Percentiles rank a stretch among this genome's conserved stretches.
These are phyloP conservation scores for Aelia acuminata DNA, from an alignment of 2,888 invertebrate genomes.

Conservation along the genomic window DNA sequence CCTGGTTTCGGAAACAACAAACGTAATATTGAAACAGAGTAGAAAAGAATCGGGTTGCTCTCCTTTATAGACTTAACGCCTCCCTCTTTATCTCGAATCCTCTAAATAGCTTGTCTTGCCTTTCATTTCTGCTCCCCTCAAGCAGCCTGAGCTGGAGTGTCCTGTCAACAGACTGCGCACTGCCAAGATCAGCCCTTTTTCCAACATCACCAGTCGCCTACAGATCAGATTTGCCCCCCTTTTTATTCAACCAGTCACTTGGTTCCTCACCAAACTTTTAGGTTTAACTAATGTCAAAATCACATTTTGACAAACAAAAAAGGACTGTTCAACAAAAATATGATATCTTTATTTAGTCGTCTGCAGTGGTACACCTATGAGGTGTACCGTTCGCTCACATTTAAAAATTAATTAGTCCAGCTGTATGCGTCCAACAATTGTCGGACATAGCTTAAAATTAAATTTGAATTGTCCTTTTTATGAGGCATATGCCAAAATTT, in stretches of 20 bases:
- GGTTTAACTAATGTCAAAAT: no score
- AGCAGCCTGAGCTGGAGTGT: conserved; percentile 44
- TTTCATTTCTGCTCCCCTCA: conserved; percentile 47
- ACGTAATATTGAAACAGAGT: neutral
- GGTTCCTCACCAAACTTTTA: neutral
- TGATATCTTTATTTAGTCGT: no score
- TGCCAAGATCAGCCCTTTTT: conserved; percentile 47
- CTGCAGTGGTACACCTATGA: no score
- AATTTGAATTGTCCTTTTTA: no score
- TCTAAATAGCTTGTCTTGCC: conserved; percentile 51
- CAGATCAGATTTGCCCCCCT: conserved; percentile 48
- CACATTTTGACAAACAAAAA: no score
- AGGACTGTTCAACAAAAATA: no score
- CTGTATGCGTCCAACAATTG: no score
- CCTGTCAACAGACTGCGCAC: conserved; percentile 36
- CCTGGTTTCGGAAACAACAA: neutral
- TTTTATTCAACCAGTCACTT: conserved; percentile 1
- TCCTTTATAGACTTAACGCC: conserved; percentile 20
- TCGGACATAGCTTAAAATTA: no score
- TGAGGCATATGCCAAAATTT: no score
- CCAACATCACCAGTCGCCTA: conserved; percentile 32
- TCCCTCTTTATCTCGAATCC: conserved; percentile 43
- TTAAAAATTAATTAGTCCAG: no score
- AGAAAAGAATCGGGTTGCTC: neutral
- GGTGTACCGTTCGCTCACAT: no score